A percentile compares a stretch with the other conserved stretches of the same genome.
Conservation (phyloP, 2,113 vertebrate genomes). For the Recurvirostra avosetta region DNA sequence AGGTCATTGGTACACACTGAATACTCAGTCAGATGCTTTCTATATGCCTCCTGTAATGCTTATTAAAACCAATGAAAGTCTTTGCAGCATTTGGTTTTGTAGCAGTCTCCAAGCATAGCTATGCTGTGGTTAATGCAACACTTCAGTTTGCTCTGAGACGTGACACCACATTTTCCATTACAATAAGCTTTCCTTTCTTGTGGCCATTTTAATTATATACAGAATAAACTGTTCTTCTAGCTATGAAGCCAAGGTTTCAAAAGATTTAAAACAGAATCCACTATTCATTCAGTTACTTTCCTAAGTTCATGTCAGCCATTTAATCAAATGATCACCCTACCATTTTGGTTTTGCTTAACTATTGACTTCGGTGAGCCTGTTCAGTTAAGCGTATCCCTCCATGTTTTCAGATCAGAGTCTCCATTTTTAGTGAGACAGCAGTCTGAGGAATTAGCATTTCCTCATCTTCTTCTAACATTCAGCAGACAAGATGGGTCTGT, state of each 20-base stretch:
- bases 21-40: not conserved
- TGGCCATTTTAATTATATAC: not conserved
- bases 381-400: not conserved
- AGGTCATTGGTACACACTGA: not conserved
- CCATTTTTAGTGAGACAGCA: not conserved
- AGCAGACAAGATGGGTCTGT: constrained; percentile 10
- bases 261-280: not conserved
- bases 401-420: not conserved
- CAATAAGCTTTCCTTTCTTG: not conserved
- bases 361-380: not conserved
- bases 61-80: not conserved
- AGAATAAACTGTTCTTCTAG: not conserved
- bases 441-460: not conserved
- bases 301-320: not conserved
- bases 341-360: not conserved
- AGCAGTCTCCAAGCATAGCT: not conserved
- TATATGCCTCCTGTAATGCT: not conserved
- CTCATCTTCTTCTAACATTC: not conserved
- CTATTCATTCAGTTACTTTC: not conserved
- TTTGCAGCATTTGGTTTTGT: not conserved
- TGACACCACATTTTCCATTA: constrained; percentile 25
- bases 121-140: not conserved
- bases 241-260: not conserved
- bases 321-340: not conserved
- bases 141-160: not conserved